Percentiles rank a stretch among this genome's conserved stretches.
phyloP scores from a whole-genome alignment of 2,888 invertebrate species.

The Spilarctia lutea region DNA sequence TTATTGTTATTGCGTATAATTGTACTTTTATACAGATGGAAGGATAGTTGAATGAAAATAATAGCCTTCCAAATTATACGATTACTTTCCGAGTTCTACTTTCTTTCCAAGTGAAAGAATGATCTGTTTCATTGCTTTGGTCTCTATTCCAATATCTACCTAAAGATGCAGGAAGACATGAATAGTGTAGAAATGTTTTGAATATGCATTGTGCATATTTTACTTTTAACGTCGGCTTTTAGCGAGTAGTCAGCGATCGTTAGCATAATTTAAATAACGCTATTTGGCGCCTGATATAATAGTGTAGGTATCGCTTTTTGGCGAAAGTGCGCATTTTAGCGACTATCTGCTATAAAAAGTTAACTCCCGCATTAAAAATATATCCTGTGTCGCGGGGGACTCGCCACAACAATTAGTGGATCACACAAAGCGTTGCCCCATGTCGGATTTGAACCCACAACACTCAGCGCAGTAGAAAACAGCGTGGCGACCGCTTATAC shows the following conservation, averaged over 20 bases:
- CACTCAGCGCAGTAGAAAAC: too few species aligned
- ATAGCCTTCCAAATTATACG: neutral
- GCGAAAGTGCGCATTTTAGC: neutral
- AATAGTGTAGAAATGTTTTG: neutral
- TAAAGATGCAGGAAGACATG: neutral
- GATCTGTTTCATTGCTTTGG: neutral
- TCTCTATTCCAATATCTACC: neutral
- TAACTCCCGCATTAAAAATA: too few species aligned
- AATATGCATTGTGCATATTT: neutral
- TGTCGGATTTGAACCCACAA: too few species aligned
- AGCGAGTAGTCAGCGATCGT: neutral
- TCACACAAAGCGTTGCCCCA: too few species aligned
- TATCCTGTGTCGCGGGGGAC: too few species aligned
- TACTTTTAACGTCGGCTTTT: neutral
- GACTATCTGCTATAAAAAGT: neutral
- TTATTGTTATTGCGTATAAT: constrained; percentile 7
- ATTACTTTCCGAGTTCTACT: neutral
- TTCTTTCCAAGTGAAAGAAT: neutral
- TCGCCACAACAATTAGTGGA: too few species aligned
- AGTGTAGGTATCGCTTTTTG: neutral
- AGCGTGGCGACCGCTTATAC: too few species aligned
- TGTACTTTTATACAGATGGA: neutral
- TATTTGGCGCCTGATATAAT: neutral
- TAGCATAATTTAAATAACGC: neutral
- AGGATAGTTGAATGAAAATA: neutral